Base-by-base conservation (phyloP, 2,888 invertebrate genomes). In the Pandemis corylana region DNA sequence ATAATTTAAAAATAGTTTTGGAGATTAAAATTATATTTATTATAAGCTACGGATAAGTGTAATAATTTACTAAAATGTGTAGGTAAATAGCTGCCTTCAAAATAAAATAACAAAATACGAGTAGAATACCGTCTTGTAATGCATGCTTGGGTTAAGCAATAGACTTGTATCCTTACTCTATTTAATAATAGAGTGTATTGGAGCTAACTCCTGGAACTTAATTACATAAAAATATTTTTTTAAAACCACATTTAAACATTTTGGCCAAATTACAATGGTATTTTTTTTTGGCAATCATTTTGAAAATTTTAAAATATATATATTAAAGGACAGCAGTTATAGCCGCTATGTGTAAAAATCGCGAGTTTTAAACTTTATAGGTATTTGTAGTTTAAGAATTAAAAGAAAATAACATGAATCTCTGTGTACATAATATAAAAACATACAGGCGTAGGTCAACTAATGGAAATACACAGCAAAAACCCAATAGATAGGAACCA, bases 391-490 rank as follows among this genome's bases (percentile, higher is more conserved):
- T 10, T 62, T 62, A 62, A 56, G 51, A 53, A 67, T 67, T 53
- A 66, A 7, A n/a, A 44, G 46, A 41, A 53, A 41, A 28, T 53
- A 53, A 53, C n/a, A 28, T 67, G 75, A 75, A 75, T 75, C 75
- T 75, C 75, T 59, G 28, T 59, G 12, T 12, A 56, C 20, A 15
- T 56, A 56, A 12, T 9, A 56, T 20, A 56, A 56, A 36, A 36
- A 36, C 28, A 36, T 4, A 36, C 53, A 15, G 53, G 10, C 56
- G 9, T 56, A 10, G 56, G 56, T 20, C 10, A 56, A 3, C 20
- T 56, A 56, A 10, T 4, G 2, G 28, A 2, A 36, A 36, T 36
- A 36, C 28, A 36, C 2, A 36, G 2, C 28, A 36, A 36, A 36
- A 1, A 2, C 28, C 28, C 28, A 36, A 36, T 36, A 36, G 28